A percentile compares a stretch with the other conserved stretches of the same genome.
These are phyloP conservation scores for Clarias platycephalus DNA, from an alignment of 2,797 vertebrate genomes.

Conservation along the genomic window DNA sequence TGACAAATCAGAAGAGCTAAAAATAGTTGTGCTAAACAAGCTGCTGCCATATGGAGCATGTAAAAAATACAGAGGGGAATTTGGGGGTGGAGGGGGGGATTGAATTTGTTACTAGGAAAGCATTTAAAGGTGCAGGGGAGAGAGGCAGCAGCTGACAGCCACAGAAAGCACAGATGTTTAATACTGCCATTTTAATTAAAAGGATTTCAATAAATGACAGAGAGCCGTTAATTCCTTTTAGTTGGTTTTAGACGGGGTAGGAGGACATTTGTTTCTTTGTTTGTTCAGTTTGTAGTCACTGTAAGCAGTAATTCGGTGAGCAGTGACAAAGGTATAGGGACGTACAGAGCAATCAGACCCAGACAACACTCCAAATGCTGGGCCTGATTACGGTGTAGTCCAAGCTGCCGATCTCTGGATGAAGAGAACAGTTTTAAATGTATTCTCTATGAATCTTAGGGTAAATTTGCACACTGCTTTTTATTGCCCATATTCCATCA, in stretches of 20 bases:
- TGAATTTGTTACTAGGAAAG: slow-evolving; percentile 25
- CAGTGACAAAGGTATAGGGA: neutral
- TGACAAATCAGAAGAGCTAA: slow-evolving; percentile 57
- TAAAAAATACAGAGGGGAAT: slow-evolving; percentile 55
- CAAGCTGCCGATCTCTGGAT: neutral
- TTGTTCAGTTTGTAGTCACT: slow-evolving; percentile 29
- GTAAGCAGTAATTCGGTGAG: neutral
- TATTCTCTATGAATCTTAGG: slow-evolving; percentile 11
- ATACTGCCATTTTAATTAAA: slow-evolving; percentile 64
- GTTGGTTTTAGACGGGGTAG: slow-evolving; percentile 38
- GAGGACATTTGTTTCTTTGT: slow-evolving; percentile 30
- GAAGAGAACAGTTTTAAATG: slow-evolving; percentile 9
- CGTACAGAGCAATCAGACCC: slow-evolving; percentile 16
- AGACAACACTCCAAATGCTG: slow-evolving; percentile 10
- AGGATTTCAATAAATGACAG: slow-evolving; percentile 58
- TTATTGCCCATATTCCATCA: neutral
- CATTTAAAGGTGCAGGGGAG: slow-evolving; percentile 32
- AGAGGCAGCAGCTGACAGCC: slow-evolving; percentile 45
- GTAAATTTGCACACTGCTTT: neutral
- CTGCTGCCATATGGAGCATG: slow-evolving; percentile 58
- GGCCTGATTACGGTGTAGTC: slow-evolving; percentile 30
- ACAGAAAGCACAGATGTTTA: slow-evolving; percentile 60
- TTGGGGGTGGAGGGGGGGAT: slow-evolving; percentile 27
- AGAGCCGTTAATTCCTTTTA: slow-evolving; percentile 60
- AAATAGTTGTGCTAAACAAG: slow-evolving; percentile 66